Evolutionary conservation across 2,888 invertebrate genomes (phyloP).

Genomic region (Drosophila koepferae): DNA sequence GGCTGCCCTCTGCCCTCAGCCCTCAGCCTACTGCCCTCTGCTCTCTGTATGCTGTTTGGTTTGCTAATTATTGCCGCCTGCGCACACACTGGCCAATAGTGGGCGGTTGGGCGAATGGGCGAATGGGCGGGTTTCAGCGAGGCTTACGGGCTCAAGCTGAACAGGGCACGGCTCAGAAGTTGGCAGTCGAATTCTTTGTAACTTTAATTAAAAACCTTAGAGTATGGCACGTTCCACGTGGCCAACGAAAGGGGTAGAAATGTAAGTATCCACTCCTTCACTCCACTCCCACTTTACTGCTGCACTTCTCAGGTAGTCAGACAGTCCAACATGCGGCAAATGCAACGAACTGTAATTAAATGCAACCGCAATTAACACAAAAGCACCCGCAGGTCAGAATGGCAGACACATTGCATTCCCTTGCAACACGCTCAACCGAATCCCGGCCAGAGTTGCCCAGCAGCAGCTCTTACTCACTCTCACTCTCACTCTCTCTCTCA

Average conservation of each 20-base stretch:
- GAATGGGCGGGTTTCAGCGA: background rate
- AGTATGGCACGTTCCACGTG: slow-evolving; percentile 1
- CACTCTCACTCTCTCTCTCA: slow-evolving; percentile 28
- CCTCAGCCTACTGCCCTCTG: background rate
- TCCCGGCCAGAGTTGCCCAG: slow-evolving; percentile 14
- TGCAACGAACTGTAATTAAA: slow-evolving; percentile 79
- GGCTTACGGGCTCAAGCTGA: slow-evolving; percentile 1
- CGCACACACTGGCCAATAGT: slow-evolving; percentile 24
- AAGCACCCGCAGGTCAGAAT: slow-evolving; percentile 73
- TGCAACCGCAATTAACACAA: slow-evolving; percentile 81
- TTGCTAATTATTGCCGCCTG: slow-evolving; percentile 51
- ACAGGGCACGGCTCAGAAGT: slow-evolving; percentile 19
- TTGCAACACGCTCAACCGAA: slow-evolving; percentile 7
- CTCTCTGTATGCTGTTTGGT: slow-evolving; percentile 7
- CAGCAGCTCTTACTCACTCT: background rate
- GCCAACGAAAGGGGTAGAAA: background rate
- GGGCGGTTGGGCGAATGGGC: background rate
- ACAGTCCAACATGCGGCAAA: slow-evolving; percentile 43
- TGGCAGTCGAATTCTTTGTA: slow-evolving; percentile 55
- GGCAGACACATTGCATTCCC: slow-evolving; percentile 57
- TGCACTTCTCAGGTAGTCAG: slow-evolving; percentile 7
- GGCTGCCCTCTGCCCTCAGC: background rate
- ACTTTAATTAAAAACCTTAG: slow-evolving; percentile 76
- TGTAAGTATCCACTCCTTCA: slow-evolving; percentile 10
- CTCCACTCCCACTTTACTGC: background rate